Evolutionary conservation across 2,797 vertebrate genomes (phyloP).

Genomic region (Urosaurus nigricauda): DNA sequence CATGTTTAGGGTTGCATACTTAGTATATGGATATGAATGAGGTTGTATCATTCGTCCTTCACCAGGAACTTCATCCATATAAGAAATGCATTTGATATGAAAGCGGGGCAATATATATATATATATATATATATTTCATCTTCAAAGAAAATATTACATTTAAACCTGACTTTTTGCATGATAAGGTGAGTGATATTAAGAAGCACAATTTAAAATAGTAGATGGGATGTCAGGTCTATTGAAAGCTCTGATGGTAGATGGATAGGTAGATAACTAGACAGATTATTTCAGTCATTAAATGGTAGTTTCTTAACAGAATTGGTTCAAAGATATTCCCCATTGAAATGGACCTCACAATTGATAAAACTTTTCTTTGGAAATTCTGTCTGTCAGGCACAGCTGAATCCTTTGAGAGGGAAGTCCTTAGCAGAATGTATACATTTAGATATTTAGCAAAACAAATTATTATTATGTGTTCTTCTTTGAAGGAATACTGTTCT

Average conservation of each 20-base stretch:
- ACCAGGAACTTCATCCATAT: conserved; percentile 44
- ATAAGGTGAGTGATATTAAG: conserved; percentile 35
- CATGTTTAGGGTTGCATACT: not conserved
- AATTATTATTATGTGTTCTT: conserved; percentile 23
- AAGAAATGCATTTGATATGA: conserved; percentile 63
- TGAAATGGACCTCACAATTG: conserved; percentile 54
- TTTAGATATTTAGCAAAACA: conserved; percentile 55
- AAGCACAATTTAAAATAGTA: conserved; percentile 9
- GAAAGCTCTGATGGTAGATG: conserved; percentile 3
- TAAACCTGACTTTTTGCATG: conserved; percentile 26
- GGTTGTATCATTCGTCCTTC: conserved; percentile 52
- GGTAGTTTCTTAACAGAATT: conserved; percentile 35
- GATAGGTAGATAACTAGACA: not conserved
- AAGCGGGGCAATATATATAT: not conserved
- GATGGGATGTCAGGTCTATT: not conserved
- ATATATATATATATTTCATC: not conserved
- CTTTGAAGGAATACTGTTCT: conserved; percentile 30
- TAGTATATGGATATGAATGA: conserved; percentile 38
- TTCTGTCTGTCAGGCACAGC: conserved; percentile 29
- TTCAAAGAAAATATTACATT: not conserved
- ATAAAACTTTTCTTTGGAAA: conserved; percentile 58
- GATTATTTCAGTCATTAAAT: conserved; percentile 38
- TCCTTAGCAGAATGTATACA: conserved; percentile 28
- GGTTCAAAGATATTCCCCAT: conserved; percentile 42
- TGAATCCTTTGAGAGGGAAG: conserved; percentile 42